Percentiles rank a stretch among this genome's conserved stretches.
These are phyloP conservation scores for Saccopteryx leptura DNA, from an alignment of 2,113 vertebrate species.

Conservation along the genomic window DNA sequence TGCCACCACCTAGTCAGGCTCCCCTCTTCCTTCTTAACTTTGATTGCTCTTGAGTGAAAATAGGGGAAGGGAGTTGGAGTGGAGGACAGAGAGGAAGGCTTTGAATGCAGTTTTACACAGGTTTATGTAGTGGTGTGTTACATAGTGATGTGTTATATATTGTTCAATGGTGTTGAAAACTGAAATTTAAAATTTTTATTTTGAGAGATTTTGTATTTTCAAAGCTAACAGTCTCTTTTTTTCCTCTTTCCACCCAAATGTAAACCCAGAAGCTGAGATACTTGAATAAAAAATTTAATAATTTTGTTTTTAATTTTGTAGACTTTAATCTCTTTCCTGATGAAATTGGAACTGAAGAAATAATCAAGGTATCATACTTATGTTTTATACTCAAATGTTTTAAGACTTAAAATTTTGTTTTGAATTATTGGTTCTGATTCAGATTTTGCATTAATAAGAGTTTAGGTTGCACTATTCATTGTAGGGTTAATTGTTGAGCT, in stretches of 20 bases:
- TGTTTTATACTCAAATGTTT: conserved; percentile 73
- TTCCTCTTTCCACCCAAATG: not conserved
- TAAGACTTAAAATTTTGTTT: conserved; percentile 20
- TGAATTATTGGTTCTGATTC: conserved; percentile 4
- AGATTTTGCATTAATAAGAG: not conserved
- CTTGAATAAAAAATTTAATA: conserved; percentile 61
- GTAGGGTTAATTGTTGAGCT: not conserved
- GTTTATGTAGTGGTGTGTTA: not conserved
- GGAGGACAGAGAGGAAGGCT: not conserved
- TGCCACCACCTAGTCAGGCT: no score
- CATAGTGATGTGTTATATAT: not conserved
- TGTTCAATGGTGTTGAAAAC: not conserved
- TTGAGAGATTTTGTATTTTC: conserved; percentile 44
- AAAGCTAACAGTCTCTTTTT: conserved; percentile 5
- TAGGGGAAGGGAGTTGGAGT: not conserved
- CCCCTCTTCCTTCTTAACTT: not conserved
- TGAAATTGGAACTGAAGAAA: conserved; percentile 90
- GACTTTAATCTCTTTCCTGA: conserved; percentile 89
- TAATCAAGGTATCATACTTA: conserved; percentile 87
- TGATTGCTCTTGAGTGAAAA: not conserved
- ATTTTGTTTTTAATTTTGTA: conserved; percentile 88
- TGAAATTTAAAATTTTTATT: conserved; percentile 44
- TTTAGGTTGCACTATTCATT: not conserved
- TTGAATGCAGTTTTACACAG: not conserved
- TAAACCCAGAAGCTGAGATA: not conserved